phyloP scores from a whole-genome alignment of 2,113 vertebrate species.

The Grallaria varia region DNA sequence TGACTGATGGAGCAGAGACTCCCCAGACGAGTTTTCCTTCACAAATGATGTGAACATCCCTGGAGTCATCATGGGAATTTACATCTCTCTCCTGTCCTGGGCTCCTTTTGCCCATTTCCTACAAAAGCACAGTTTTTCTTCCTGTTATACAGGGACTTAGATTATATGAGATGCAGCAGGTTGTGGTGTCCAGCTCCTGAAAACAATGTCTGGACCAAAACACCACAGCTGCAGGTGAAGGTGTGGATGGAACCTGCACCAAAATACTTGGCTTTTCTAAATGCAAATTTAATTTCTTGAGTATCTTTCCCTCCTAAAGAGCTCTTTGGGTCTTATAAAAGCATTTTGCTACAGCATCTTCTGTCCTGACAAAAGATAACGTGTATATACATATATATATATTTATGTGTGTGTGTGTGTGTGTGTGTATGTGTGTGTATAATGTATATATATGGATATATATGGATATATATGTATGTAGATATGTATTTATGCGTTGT shows the following conservation, averaged over 20 bases:
- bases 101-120: background rate
- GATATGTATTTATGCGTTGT: no score
- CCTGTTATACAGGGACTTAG: background rate
- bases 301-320: background rate
- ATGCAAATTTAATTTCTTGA: background rate
- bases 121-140: background rate
- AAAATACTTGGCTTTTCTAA: background rate
- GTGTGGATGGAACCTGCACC: background rate
- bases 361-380: background rate
- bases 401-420: no score
- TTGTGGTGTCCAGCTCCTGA: background rate
- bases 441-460: background rate
- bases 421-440: no score
- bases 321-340: background rate
- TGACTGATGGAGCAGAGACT: background rate
- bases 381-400: background rate
- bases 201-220: background rate
- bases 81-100: background rate
- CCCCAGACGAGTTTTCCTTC: background rate
- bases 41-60: background rate
- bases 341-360: background rate
- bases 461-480: no score
- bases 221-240: background rate
- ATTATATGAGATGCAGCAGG: background rate
- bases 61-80: background rate